Percentiles rank a stretch among this genome's conserved stretches.
phyloP scores from a whole-genome alignment of 2,888 invertebrate species.

The Eurois occulta region DNA sequence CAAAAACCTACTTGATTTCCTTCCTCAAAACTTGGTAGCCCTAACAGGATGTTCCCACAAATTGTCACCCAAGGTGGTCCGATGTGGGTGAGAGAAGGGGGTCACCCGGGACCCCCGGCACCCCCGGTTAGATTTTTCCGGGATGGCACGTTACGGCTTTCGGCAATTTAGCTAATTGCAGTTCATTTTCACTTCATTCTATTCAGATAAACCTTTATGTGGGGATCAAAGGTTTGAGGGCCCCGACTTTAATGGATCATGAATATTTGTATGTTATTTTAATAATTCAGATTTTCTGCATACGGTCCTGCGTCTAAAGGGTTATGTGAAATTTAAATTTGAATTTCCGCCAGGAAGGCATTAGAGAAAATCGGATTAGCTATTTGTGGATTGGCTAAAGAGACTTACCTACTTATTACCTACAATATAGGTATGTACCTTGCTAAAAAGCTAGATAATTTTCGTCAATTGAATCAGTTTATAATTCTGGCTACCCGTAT shows the following conservation, averaged over 20 bases:
- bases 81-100: conserved; percentile 49
- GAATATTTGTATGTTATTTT: conserved; percentile 63
- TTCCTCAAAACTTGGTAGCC: conserved; percentile 32
- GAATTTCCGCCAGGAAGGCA: background rate
- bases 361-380: conserved; percentile 24
- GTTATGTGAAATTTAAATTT: conserved; percentile 35
- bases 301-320: conserved; percentile 21
- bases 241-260: conserved; percentile 61
- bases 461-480: background rate
- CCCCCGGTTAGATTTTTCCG: conserved; percentile 68
- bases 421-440: background rate
- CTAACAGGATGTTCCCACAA: conserved; percentile 66
- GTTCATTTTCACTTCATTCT: conserved; percentile 76
- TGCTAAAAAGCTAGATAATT: background rate
- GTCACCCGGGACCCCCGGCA: conserved; percentile 23
- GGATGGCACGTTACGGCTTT: conserved; percentile 70
- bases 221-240: conserved; percentile 67
- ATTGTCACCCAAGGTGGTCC: conserved; percentile 71
- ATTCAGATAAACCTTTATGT: conserved; percentile 71
- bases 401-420: background rate
- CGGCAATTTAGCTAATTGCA: conserved; percentile 77
- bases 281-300: conserved; percentile 51
- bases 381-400: conserved; percentile 2
- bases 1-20: conserved; percentile 4
- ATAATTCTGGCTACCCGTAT: background rate